Conservation (phyloP, 2,888 invertebrate genomes). For the Stenodema calcarata region DNA sequence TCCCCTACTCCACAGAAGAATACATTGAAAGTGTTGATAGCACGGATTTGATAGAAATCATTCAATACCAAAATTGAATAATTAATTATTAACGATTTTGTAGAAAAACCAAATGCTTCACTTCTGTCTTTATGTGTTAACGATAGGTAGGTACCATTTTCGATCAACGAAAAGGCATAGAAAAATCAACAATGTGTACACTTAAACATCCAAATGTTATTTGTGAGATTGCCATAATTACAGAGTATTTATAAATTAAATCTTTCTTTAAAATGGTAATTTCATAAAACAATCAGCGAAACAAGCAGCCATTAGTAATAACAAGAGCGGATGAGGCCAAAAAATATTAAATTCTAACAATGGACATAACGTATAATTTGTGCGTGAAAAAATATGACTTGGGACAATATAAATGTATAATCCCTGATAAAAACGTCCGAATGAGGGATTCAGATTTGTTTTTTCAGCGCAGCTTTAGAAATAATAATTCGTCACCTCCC, state of each 20-base stretch:
- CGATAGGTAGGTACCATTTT: too few species aligned
- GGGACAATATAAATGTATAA: neutral
- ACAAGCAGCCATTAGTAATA: neutral
- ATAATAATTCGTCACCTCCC: too few species aligned
- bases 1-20: neutral
- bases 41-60: neutral
- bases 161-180: too few species aligned
- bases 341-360: neutral
- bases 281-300: neutral
- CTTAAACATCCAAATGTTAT: conserved; percentile 57
- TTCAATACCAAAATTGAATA: too few species aligned
- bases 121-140: too few species aligned
- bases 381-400: neutral
- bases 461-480: neutral
- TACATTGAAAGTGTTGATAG: conserved; percentile 7
- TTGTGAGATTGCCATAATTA: conserved; percentile 56
- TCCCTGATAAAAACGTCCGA: too few species aligned
- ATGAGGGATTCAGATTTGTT: too few species aligned
- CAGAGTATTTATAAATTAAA: conserved; percentile 43
- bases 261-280: neutral
- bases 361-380: neutral
- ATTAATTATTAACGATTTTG: too few species aligned
- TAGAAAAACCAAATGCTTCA: too few species aligned
- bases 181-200: conserved; percentile 3
- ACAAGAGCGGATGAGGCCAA: neutral